These are phyloP conservation scores for Helicoverpa zea DNA, from an alignment of 1,140 invertebrate species.

Conservation along the genomic window DNA sequence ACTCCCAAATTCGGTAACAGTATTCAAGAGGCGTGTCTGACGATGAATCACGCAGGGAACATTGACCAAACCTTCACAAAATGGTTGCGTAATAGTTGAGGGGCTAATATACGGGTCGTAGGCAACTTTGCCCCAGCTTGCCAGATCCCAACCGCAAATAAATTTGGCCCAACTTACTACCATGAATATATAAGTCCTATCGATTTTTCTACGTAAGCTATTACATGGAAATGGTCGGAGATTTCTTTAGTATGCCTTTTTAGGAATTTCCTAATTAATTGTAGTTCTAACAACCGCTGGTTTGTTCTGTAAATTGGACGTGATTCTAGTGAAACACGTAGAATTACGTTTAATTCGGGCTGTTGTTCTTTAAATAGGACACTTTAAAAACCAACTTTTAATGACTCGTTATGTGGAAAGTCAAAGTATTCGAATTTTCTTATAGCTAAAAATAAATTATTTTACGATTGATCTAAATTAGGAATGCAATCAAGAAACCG, in stretches of 20 bases:
- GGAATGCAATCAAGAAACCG: too few species aligned
- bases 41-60: slow-evolving; percentile 18
- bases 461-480: too few species aligned
- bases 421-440: too few species aligned
- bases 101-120: slow-evolving; percentile 33
- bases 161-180: neutral
- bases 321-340: neutral
- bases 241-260: neutral
- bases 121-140: slow-evolving; percentile 5
- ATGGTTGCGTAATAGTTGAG: slow-evolving; percentile 31
- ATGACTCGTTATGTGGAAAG: too few species aligned
- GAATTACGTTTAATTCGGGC: neutral
- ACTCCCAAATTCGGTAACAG: neutral
- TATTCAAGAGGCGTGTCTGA: neutral
- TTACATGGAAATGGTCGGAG: neutral
- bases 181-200: slow-evolving; percentile 40
- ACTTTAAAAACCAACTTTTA: too few species aligned
- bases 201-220: slow-evolving; percentile 24
- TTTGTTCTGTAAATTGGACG: too few species aligned
- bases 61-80: neutral
- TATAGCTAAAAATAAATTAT: too few species aligned
- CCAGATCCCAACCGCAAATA: slow-evolving; percentile 7
- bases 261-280: neutral
- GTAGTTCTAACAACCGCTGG: too few species aligned
- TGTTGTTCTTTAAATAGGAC: neutral